phyloP scores from a whole-genome alignment of 2,888 invertebrate genomes.

The Saturnia japonica region DNA sequence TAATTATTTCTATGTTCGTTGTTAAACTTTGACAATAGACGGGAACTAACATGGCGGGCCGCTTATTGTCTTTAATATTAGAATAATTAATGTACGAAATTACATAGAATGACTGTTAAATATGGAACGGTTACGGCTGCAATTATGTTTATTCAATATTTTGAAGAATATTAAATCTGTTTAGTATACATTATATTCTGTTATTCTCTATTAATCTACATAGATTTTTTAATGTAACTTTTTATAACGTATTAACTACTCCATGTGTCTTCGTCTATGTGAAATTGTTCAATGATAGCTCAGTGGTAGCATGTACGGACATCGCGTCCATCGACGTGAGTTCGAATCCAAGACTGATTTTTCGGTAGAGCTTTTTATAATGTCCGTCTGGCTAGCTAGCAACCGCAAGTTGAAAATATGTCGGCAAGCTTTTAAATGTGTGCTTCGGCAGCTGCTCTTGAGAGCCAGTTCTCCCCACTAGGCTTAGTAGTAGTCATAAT shows the following conservation, averaged over 20 bases:
- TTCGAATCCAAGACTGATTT: too few species aligned
- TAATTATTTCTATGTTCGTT: slow-evolving; percentile 68
- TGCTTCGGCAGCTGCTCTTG: too few species aligned
- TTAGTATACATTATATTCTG: slow-evolving; percentile 28
- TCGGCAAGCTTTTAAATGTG: too few species aligned
- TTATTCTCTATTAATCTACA: not conserved
- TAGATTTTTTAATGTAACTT: not conserved
- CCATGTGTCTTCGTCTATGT: not conserved
- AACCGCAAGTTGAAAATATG: too few species aligned
- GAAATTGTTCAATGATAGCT: not conserved
- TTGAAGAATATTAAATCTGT: slow-evolving; percentile 46
- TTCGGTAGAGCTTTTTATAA: too few species aligned
- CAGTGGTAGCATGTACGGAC: too few species aligned
- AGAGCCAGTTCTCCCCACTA: too few species aligned
- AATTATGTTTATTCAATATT: slow-evolving; percentile 74
- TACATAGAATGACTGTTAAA: slow-evolving; percentile 57
- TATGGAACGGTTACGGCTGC: slow-evolving; percentile 52
- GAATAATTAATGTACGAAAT: slow-evolving; percentile 61
- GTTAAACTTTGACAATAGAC: slow-evolving; percentile 72
- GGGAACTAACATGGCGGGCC: slow-evolving; percentile 65
- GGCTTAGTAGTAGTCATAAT: too few species aligned
- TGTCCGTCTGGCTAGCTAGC: too few species aligned
- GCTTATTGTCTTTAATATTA: slow-evolving; percentile 69
- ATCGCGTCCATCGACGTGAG: too few species aligned
- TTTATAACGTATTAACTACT: not conserved